These are phyloP conservation scores for Coelinius sp. DNA, from an alignment of 2,888 invertebrate genomes.

Conservation along the genomic window DNA sequence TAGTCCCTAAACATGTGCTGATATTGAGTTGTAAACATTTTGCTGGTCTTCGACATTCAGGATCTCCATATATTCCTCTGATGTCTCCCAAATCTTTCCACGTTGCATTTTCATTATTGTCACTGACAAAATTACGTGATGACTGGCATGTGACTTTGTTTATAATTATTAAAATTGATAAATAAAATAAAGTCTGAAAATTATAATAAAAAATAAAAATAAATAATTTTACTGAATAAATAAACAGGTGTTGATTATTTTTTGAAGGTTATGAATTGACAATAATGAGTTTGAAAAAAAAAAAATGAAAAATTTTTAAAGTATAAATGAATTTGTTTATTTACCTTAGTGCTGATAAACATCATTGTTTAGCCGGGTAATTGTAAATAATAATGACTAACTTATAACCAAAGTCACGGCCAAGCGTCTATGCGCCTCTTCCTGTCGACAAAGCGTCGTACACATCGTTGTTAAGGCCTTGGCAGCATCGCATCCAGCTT, in stretches of 20 bases:
- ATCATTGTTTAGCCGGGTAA: slow-evolving; percentile 12
- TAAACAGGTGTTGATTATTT: not conserved
- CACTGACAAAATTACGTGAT: slow-evolving; percentile 54
- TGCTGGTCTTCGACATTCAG: slow-evolving; percentile 78
- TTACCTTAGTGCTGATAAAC: not conserved
- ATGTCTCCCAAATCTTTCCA: slow-evolving; percentile 56
- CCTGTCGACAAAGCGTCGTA: slow-evolving; percentile 56
- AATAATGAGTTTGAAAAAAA: not conserved
- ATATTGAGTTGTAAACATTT: slow-evolving; percentile 79
- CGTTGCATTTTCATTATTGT: slow-evolving; percentile 55
- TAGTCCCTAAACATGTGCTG: slow-evolving; percentile 82
- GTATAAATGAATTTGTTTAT: not conserved
- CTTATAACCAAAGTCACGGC: slow-evolving; percentile 39
- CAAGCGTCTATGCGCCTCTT: slow-evolving; percentile 50
- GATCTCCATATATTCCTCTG: slow-evolving; percentile 60
- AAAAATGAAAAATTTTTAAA: not conserved
- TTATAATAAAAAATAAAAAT: not conserved
- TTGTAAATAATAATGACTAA: slow-evolving; percentile 24
- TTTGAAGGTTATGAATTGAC: not conserved
- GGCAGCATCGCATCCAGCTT: slow-evolving; percentile 54
- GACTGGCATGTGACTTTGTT: slow-evolving; percentile 50
- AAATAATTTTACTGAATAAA: not conserved
- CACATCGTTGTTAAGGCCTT: slow-evolving; percentile 53
- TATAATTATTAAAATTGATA: not conserved
- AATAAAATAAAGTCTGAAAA: not conserved